Evolutionary conservation across 2,113 vertebrate genomes (phyloP).

Genomic region (Columbina picui): DNA sequence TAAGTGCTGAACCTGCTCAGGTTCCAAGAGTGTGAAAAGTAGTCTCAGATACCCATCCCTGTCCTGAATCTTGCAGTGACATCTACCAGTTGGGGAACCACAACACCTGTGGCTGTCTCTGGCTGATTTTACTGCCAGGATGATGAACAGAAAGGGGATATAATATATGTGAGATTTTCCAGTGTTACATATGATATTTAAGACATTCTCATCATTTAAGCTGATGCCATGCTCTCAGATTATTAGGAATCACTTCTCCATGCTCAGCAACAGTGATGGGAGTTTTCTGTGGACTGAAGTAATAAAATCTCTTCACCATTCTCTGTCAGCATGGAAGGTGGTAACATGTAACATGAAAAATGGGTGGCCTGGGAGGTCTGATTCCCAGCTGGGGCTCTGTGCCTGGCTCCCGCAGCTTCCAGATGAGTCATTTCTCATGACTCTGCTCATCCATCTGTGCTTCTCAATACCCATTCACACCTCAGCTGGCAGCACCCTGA

Average conservation of each 20-base stretch:
- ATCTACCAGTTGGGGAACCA: constrained; percentile 64
- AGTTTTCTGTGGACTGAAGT: background rate
- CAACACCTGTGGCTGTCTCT: constrained; percentile 3
- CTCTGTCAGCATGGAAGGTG: background rate
- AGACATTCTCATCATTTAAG: background rate
- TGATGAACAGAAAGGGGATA: background rate
- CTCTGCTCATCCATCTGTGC: background rate
- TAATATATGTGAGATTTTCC: background rate
- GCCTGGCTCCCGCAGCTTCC: background rate
- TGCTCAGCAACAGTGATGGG: background rate
- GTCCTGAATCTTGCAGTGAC: background rate
- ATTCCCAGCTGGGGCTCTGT: background rate
- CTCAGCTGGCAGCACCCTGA: background rate
- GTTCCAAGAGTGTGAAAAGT: background rate
- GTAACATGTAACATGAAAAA: rapidly evolving
- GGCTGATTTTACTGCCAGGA: background rate
- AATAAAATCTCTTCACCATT: background rate
- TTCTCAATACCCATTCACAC: background rate
- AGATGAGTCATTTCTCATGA: background rate
- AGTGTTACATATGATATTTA: background rate
- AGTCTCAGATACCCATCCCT: background rate
- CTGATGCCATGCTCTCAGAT: background rate
- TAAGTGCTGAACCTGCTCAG: background rate
- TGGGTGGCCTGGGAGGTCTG: background rate
- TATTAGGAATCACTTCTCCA: background rate